Conservation (phyloP, 1,140 invertebrate species). For the Patella vulgata region DNA sequence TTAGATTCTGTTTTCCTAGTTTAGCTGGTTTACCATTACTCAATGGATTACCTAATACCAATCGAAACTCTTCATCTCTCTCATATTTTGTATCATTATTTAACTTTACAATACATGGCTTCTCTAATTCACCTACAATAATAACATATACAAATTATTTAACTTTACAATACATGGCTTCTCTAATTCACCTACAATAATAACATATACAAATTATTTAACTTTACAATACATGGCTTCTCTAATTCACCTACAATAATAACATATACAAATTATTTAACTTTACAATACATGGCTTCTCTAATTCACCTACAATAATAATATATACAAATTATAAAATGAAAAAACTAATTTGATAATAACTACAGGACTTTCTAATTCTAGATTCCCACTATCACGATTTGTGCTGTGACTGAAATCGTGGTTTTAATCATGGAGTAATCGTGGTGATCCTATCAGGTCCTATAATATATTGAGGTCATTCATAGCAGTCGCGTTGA, state of each 20-base stretch:
- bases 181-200: conserved; percentile 57
- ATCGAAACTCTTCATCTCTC: conserved; percentile 59
- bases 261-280: too few relatives aligned
- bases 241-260: conserved; percentile 57
- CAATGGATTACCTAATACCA: conserved; percentile 61
- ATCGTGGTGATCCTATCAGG: too few relatives aligned
- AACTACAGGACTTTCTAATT: too few relatives aligned
- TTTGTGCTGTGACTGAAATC: too few relatives aligned
- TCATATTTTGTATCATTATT: conserved; percentile 61
- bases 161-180: conserved; percentile 60
- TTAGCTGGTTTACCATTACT: conserved; percentile 51
- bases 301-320: conserved; percentile 56
- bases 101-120: conserved; percentile 59
- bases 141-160: too few relatives aligned
- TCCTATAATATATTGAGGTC: too few relatives aligned
- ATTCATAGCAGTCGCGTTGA: too few relatives aligned
- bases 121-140: conserved; percentile 59
- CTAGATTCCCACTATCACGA: too few relatives aligned
- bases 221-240: conserved; percentile 56
- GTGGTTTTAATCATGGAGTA: too few relatives aligned
- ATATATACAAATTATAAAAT: too few relatives aligned
- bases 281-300: conserved; percentile 58
- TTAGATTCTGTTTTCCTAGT: conserved; percentile 54
- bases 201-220: too few relatives aligned
- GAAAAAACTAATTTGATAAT: too few relatives aligned